These are phyloP conservation scores for Zoanthus gigantus DNA, from an alignment of 92 coral and sea anemone species.

Conservation along the genomic window DNA sequence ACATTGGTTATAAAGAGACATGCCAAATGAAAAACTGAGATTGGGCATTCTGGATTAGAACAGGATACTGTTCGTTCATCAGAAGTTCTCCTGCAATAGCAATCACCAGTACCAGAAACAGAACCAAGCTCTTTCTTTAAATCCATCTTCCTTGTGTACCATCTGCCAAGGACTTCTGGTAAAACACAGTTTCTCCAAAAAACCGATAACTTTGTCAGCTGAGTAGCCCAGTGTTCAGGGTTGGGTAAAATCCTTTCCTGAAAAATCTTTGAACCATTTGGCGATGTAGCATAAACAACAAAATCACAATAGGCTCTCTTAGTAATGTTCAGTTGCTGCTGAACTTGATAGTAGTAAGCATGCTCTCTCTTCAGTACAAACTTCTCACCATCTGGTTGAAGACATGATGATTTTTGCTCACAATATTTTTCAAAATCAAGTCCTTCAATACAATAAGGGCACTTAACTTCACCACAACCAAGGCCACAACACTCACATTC, in stretches of 20 bases:
- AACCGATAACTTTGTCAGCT: slow-evolving; percentile 2
- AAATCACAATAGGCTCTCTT: too few relatives aligned
- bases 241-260: neutral
- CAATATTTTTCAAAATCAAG: too few relatives aligned
- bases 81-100: neutral
- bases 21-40: too few relatives aligned
- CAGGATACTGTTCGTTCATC: neutral
- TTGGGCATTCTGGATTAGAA: too few relatives aligned
- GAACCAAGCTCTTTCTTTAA: neutral
- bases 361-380: neutral
- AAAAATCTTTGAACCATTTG: neutral
- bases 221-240: slow-evolving; percentile 1
- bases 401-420: too few relatives aligned
- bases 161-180: neutral
- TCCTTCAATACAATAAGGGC: too few relatives aligned
- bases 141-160: neutral
- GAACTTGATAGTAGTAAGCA: too few relatives aligned
- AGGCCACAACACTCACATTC: too few relatives aligned
- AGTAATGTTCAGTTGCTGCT: too few relatives aligned
- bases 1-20: too few relatives aligned
- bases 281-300: neutral
- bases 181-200: neutral
- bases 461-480: too few relatives aligned
- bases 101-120: neutral
- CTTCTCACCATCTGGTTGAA: neutral